phyloP scores from a whole-genome alignment of 2,888 invertebrate species.

The Cheilosia vernalis region DNA sequence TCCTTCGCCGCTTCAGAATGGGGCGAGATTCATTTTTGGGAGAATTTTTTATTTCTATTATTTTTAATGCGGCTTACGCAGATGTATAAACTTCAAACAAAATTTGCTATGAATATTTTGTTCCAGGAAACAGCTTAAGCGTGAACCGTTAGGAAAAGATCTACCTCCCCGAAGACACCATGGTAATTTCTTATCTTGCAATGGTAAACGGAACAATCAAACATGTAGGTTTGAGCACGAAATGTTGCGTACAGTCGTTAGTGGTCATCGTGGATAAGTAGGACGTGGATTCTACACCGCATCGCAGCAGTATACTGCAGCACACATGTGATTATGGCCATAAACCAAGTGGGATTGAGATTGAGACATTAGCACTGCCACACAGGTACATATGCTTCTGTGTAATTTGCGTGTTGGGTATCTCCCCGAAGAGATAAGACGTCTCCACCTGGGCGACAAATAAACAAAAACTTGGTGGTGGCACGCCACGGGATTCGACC shows the following conservation, averaged over 20 bases:
- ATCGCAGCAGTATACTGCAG: background rate
- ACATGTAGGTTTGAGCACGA: background rate
- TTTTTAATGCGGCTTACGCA: slow-evolving; percentile 25
- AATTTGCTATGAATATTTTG: slow-evolving; percentile 65
- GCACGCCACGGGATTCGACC: slow-evolving; percentile 53
- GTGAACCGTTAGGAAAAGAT: slow-evolving; percentile 16
- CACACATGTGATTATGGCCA: background rate
- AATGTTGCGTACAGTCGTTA: slow-evolving; percentile 9
- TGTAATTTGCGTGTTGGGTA: slow-evolving; percentile 40
- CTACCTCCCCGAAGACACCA: slow-evolving; percentile 14
- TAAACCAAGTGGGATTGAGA: slow-evolving; percentile 30
- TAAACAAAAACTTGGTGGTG: slow-evolving; percentile 23
- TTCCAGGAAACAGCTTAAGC: slow-evolving; percentile 30
- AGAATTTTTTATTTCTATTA: background rate
- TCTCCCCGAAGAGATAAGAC: slow-evolving; percentile 48
- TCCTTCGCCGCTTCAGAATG: slow-evolving; percentile 12
- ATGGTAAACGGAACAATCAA: slow-evolving; percentile 46
- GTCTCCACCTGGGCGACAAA: slow-evolving; percentile 51
- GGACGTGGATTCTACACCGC: background rate
- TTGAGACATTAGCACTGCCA: slow-evolving; percentile 56
- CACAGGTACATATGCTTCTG: slow-evolving; percentile 54
- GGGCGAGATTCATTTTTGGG: slow-evolving; percentile 41
- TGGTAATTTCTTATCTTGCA: slow-evolving; percentile 33
- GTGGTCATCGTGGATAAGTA: slow-evolving; percentile 29
- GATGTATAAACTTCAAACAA: slow-evolving; percentile 52